These are phyloP conservation scores for Hirudinaria manillensis DNA, from an alignment of 2,888 invertebrate genomes.

Conservation along the genomic window DNA sequence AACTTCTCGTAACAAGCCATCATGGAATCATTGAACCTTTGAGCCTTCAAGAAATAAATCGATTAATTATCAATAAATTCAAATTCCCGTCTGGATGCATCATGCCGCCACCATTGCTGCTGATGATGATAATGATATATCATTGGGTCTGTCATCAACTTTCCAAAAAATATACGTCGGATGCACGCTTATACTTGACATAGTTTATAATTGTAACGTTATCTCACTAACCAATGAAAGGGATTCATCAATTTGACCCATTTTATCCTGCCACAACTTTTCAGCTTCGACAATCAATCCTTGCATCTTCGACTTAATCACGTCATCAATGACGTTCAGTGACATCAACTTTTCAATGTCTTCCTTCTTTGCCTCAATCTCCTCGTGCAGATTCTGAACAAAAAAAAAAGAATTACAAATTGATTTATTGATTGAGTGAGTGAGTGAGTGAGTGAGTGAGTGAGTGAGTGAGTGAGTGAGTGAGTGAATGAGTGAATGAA, in stretches of 20 bases:
- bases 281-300: not conserved
- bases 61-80: too few species aligned
- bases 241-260: conserved; percentile 13
- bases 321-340: not conserved
- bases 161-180: too few species aligned
- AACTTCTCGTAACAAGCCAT: conserved; percentile 51
- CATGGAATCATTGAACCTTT: conserved; percentile 52
- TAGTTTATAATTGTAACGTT: not conserved
- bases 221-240: conserved; percentile 3
- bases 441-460: not conserved
- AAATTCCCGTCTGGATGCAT: too few species aligned
- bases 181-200: not conserved
- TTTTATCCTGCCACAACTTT: not conserved
- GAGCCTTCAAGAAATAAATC: conserved; percentile 43
- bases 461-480: too few species aligned
- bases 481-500: too few species aligned
- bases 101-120: too few species aligned
- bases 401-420: not conserved
- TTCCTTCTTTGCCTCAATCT: conserved; percentile 16
- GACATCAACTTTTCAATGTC: conserved; percentile 19
- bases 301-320: not conserved
- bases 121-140: too few species aligned
- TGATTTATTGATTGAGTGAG: not conserved
- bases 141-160: too few species aligned
- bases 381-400: not conserved